Conservation (phyloP, 2,113 vertebrate species). For the Emydocephalus ijimae region DNA sequence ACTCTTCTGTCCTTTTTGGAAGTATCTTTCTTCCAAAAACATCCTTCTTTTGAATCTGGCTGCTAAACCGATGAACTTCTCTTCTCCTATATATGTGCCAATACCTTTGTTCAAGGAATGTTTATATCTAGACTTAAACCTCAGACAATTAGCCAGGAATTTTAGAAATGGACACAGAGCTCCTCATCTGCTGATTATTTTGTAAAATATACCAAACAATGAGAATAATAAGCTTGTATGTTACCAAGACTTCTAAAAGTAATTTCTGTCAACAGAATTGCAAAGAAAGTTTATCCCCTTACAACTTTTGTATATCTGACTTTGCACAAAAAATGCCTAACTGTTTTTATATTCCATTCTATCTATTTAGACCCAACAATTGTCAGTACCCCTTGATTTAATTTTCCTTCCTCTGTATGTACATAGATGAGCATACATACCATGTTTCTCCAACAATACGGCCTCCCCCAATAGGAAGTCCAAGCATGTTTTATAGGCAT, state of each 20-base stretch:
- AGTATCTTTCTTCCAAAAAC: background rate
- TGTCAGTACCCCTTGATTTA: background rate
- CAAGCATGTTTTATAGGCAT: no score
- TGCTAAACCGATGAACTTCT: background rate
- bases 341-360: background rate
- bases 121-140: background rate
- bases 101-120: background rate
- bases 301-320: background rate
- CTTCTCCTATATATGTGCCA: background rate
- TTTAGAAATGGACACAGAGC: background rate
- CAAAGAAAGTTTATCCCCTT: background rate
- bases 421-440: background rate
- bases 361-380: background rate
- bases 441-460: no score
- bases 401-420: background rate
- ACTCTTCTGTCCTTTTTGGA: background rate
- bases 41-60: background rate
- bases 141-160: constrained; percentile 7
- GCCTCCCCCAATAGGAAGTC: no score
- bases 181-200: background rate
- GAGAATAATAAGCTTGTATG: background rate
- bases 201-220: background rate
- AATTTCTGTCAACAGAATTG: background rate
- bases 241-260: background rate
- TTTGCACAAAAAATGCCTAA: background rate